Evolutionary conservation across 2,797 vertebrate genomes (phyloP).

Genomic region (Dendrocincla tyrannina): DNA sequence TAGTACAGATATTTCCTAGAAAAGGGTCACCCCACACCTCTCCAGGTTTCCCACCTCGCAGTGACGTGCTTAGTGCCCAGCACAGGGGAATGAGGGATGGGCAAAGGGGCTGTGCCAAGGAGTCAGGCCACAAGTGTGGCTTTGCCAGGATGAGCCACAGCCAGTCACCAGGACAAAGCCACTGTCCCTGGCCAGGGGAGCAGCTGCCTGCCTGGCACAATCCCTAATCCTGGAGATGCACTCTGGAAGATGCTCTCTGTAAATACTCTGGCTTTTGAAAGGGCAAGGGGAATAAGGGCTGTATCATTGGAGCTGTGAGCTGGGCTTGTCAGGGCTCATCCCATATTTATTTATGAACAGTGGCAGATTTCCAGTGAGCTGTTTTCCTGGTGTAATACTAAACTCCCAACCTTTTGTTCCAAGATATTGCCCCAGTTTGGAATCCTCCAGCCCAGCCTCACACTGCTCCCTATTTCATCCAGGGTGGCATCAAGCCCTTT

Average conservation of each 20-base stretch:
- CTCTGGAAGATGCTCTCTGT: not conserved
- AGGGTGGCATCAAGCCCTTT: rapidly evolving
- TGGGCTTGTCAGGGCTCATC: not conserved
- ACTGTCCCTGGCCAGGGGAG: rapidly evolving
- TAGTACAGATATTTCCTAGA: not conserved
- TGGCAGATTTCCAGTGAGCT: slow-evolving; percentile 18
- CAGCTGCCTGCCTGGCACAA: not conserved
- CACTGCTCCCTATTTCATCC: not conserved
- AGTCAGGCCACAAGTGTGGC: not conserved
- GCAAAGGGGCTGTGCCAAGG: not conserved
- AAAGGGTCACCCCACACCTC: not conserved
- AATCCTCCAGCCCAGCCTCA: not conserved
- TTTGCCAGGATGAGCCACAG: not conserved
- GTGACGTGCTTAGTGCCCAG: rapidly evolving
- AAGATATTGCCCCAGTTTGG: not conserved
- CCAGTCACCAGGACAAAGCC: not conserved
- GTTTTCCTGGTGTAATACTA: slow-evolving; percentile 2
- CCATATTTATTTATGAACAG: not conserved
- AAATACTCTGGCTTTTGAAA: not conserved
- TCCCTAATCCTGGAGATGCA: not conserved
- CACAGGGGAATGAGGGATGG: rapidly evolving
- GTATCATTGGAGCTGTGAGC: not conserved
- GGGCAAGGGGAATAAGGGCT: not conserved
- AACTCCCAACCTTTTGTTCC: slow-evolving; percentile 33
- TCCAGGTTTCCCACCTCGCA: rapidly evolving